Evolutionary conservation across 2,797 vertebrate genomes (phyloP).

Genomic region (Crenuchus spilurus): DNA sequence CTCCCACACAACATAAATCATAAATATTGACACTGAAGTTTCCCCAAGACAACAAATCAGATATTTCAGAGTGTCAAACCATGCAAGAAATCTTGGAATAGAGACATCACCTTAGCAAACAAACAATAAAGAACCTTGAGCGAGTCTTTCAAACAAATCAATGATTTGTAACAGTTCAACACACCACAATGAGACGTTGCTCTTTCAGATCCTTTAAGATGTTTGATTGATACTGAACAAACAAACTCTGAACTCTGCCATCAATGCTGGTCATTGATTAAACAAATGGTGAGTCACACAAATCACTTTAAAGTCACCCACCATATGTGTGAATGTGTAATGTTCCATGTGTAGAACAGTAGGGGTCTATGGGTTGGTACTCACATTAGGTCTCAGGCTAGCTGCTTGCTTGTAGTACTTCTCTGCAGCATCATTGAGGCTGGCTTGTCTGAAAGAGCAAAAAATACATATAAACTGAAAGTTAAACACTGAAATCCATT

Average conservation of each 20-base stretch:
- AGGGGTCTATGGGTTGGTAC: slow-evolving; percentile 66
- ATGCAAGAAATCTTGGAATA: background rate
- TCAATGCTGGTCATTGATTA: slow-evolving; percentile 44
- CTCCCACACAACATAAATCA: background rate
- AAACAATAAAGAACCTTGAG: slow-evolving; percentile 26
- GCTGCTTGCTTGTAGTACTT: slow-evolving; percentile 94
- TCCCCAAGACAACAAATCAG: background rate
- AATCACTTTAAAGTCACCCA: slow-evolving; percentile 21
- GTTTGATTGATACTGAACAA: slow-evolving; percentile 70
- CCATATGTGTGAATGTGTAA: slow-evolving; percentile 9
- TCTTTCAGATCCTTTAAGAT: slow-evolving; percentile 65
- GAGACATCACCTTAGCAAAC: background rate
- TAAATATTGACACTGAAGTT: background rate
- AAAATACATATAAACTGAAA: slow-evolving; percentile 23
- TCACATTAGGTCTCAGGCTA: slow-evolving; percentile 92
- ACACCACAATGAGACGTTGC: slow-evolving; percentile 30
- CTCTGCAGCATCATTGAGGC: slow-evolving; percentile 95
- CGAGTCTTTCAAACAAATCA: slow-evolving; percentile 41
- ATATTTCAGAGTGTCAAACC: background rate
- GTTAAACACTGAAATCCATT: slow-evolving; percentile 60
- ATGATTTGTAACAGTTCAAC: slow-evolving; percentile 32
- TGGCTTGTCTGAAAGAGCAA: slow-evolving; percentile 88
- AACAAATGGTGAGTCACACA: slow-evolving; percentile 30
- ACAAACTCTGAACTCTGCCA: slow-evolving; percentile 59
- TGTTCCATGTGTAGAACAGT: background rate